phyloP scores from a whole-genome alignment of 1,140 invertebrate species.

The Drosophila ficusphila region DNA sequence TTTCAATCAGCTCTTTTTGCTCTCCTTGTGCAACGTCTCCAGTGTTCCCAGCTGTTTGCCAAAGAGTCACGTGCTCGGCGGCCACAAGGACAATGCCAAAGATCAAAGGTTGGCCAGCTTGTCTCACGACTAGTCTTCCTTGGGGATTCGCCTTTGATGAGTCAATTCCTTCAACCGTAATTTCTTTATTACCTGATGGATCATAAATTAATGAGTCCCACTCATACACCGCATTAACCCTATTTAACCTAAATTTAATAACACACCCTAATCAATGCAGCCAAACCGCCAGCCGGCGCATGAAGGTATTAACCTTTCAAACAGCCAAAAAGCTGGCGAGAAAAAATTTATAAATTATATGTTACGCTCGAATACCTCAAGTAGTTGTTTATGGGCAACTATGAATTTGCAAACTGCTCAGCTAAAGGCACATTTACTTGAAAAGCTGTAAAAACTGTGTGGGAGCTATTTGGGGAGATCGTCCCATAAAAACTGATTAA shows the following conservation, averaged over 20 bases:
- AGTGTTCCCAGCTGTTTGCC: constrained; percentile 11
- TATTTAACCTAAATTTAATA: constrained; percentile 54
- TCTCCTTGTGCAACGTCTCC: constrained; percentile 35
- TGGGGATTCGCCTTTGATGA: constrained; percentile 23
- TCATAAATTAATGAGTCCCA: background rate
- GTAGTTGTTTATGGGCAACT: constrained; percentile 53
- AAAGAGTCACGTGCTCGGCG: constrained; percentile 47
- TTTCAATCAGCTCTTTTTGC: constrained; percentile 41
- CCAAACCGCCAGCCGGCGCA: constrained; percentile 30
- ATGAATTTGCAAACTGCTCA: constrained; percentile 50
- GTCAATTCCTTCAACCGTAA: constrained; percentile 3
- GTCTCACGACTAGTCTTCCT: constrained; percentile 20
- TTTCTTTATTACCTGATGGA: background rate
- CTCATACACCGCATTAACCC: constrained; percentile 57
- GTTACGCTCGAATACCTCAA: constrained; percentile 50
- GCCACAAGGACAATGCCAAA: constrained; percentile 69
- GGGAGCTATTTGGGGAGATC: background rate
- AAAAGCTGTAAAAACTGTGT: constrained; percentile 34
- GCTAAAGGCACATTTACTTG: constrained; percentile 17
- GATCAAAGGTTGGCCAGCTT: constrained; percentile 42
- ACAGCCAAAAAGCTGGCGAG: constrained; percentile 29
- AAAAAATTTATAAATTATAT: constrained; percentile 59
- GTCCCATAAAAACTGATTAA: background rate
- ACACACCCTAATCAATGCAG: constrained; percentile 13
- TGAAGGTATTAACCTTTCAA: constrained; percentile 75